phyloP scores from a whole-genome alignment of 1,140 invertebrate genomes.

The Ips typographus region DNA sequence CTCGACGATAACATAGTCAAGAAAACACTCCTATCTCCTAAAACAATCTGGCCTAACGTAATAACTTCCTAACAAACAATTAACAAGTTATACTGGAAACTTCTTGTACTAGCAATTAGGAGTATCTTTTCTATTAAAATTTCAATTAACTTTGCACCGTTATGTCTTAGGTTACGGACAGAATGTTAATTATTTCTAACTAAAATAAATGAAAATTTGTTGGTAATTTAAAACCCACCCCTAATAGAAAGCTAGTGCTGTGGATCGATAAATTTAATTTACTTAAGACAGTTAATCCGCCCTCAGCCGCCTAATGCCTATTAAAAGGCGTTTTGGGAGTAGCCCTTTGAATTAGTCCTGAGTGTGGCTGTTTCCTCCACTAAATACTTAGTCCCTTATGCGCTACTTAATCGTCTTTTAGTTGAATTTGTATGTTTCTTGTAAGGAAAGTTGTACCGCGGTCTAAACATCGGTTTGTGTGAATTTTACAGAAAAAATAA shows the following conservation, averaged over 20 bases:
- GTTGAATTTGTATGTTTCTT: too few relatives aligned
- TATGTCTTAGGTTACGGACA: slow-evolving; percentile 18
- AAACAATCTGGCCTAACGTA: slow-evolving; percentile 1
- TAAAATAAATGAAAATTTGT: slow-evolving; percentile 30
- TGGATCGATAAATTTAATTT: slow-evolving; percentile 46
- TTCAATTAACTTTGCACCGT: slow-evolving; percentile 23
- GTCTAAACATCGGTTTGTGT: too few relatives aligned
- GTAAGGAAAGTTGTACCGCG: too few relatives aligned
- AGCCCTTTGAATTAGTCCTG: slow-evolving; percentile 38
- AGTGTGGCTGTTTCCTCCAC: too few relatives aligned
- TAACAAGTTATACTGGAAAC: slow-evolving; percentile 7
- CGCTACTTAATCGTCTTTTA: too few relatives aligned
- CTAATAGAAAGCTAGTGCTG: slow-evolving; percentile 24
- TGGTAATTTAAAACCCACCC: slow-evolving; percentile 14
- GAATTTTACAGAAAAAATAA: too few relatives aligned
- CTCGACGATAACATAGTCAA: not conserved
- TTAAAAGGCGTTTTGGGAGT: slow-evolving; percentile 45
- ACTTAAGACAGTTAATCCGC: slow-evolving; percentile 34
- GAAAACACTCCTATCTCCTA: slow-evolving; percentile 2
- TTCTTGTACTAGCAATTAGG: slow-evolving; percentile 8
- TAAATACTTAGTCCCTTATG: too few relatives aligned
- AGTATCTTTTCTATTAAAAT: slow-evolving; percentile 20
- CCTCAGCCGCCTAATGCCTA: slow-evolving; percentile 42
- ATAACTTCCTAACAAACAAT: slow-evolving; percentile 4
- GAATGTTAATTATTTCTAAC: slow-evolving; percentile 24